Evolutionary conservation across 2,888 invertebrate species (phyloP).

Genomic region (Pachycephus smyrnensis): DNA sequence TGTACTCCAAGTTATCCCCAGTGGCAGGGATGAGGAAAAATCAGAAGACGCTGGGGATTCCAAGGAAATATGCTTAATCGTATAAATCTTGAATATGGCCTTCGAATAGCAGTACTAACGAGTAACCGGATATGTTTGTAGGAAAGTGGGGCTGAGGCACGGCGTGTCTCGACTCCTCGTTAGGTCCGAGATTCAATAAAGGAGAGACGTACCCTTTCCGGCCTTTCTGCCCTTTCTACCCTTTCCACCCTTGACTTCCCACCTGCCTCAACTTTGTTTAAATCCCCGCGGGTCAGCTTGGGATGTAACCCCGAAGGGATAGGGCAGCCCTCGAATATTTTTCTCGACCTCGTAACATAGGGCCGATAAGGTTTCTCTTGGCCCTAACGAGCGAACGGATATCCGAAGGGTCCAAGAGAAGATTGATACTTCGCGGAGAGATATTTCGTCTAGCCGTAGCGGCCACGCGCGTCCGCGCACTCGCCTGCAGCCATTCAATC

Average conservation of each 20-base stretch:
- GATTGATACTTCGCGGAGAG: too few relatives aligned
- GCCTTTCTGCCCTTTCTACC: constrained; percentile 23
- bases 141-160: constrained; percentile 7
- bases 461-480: too few relatives aligned
- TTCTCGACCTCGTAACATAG: too few relatives aligned
- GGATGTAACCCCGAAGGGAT: constrained; percentile 9
- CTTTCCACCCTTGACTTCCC: constrained; percentile 21
- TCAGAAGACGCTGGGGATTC: constrained; percentile 27
- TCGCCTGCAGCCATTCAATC: too few relatives aligned
- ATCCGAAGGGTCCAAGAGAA: too few relatives aligned
- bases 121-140: constrained; percentile 48
- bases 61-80: constrained; percentile 44
- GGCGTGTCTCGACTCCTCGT: constrained; percentile 43
- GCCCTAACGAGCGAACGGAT: too few relatives aligned
- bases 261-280: constrained; percentile 47
- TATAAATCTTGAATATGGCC: constrained; percentile 45
- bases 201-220: constrained; percentile 1
- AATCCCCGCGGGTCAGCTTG: constrained; percentile 44
- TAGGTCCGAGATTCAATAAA: constrained; percentile 53
- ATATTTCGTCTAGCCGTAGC: too few relatives aligned
- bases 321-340: constrained; percentile 33
- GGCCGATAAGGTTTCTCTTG: too few relatives aligned
- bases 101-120: constrained; percentile 36
- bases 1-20: neutral
- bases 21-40: neutral